These are phyloP conservation scores for Cyprinella venusta DNA, from an alignment of 2,797 vertebrate genomes.

Conservation along the genomic window DNA sequence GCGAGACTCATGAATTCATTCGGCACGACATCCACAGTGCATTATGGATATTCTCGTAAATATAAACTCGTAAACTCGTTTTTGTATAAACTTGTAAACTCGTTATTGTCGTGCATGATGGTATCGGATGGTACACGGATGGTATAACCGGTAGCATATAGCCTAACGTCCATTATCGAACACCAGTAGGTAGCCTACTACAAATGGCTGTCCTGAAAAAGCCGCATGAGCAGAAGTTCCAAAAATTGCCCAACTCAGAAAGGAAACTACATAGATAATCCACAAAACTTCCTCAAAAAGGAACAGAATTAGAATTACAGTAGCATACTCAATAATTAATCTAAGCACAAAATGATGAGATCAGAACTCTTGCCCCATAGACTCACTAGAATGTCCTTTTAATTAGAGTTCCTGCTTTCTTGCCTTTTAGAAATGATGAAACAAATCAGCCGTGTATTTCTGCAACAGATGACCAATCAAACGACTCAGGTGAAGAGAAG, in stretches of 20 bases:
- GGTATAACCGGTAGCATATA: no score
- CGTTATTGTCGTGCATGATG: no score
- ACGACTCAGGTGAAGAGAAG: conserved; percentile 60
- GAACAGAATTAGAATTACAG: background rate
- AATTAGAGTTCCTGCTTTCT: background rate
- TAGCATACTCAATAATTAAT: no score
- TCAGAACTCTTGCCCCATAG: background rate
- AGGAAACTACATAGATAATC: background rate
- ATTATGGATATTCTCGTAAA: no score
- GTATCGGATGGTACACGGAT: no score
- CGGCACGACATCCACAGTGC: no score
- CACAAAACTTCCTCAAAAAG: background rate
- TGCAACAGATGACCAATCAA: conserved; percentile 60
- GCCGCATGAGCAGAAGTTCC: background rate
- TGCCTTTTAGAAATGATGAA: conserved; percentile 61
- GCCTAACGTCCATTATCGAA: no score
- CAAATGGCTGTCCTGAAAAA: no score
- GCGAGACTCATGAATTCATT: no score
- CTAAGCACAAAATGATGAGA: background rate
- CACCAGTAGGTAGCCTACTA: no score
- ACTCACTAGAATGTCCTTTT: background rate
- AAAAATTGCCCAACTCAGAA: background rate
- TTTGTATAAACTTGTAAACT: no score
- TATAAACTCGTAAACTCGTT: no score
- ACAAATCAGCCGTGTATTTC: conserved; percentile 75